These are phyloP conservation scores for Deroplatys truncata DNA, from an alignment of 2,888 invertebrate genomes.

Conservation along the genomic window DNA sequence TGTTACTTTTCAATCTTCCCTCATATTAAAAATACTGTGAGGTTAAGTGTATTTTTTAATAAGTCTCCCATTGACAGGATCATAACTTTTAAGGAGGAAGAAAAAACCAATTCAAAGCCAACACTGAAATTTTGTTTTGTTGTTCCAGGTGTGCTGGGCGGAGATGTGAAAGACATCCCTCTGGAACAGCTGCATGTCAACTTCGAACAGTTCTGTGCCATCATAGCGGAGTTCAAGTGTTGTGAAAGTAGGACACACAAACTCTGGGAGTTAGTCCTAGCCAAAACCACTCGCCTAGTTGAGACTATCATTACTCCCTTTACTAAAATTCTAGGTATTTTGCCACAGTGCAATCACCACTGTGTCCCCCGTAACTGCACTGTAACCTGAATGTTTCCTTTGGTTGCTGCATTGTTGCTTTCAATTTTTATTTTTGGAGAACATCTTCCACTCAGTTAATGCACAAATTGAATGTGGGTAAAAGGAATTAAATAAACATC, in stretches of 20 bases:
- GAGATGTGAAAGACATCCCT: slow-evolving; percentile 26
- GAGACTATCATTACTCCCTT: slow-evolving; percentile 37
- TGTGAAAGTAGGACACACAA: slow-evolving; percentile 38
- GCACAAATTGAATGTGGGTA: neutral
- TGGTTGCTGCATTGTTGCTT: neutral
- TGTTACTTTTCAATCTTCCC: too few species aligned
- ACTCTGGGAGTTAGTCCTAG: slow-evolving; percentile 35
- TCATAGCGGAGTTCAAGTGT: slow-evolving; percentile 69
- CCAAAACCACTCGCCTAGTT: slow-evolving; percentile 37
- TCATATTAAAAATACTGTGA: too few species aligned
- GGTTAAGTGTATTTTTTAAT: too few species aligned
- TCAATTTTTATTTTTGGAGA: neutral
- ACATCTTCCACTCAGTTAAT: neutral
- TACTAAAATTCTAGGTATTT: slow-evolving; percentile 37
- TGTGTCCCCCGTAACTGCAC: neutral
- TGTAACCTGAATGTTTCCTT: neutral
- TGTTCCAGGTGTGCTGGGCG: slow-evolving; percentile 39
- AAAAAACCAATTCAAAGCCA: too few species aligned
- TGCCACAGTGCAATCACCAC: neutral
- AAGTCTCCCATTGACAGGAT: too few species aligned
- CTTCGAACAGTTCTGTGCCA: slow-evolving; percentile 79
- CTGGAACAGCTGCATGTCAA: slow-evolving; percentile 50
- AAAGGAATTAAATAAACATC: too few species aligned
- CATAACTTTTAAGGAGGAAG: too few species aligned
- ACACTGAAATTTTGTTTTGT: neutral